These are phyloP conservation scores for Chauna torquata DNA, from an alignment of 2,113 vertebrate genomes.

Conservation along the genomic window DNA sequence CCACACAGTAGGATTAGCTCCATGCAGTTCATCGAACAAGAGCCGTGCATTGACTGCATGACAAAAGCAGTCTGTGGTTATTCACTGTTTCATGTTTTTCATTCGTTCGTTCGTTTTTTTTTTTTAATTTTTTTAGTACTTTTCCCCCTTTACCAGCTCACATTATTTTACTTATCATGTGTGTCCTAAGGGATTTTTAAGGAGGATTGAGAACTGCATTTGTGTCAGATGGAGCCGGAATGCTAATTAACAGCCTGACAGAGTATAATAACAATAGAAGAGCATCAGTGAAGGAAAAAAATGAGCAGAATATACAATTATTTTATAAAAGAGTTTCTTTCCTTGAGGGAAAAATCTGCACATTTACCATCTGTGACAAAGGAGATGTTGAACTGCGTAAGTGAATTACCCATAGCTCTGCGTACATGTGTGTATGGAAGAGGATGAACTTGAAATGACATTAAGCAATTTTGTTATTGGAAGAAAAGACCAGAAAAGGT, in stretches of 20 bases:
- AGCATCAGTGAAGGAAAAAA: constrained; percentile 65
- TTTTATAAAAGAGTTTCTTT: constrained; percentile 74
- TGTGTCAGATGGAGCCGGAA: constrained; percentile 61
- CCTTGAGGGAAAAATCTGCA: constrained; percentile 72
- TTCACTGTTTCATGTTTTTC: background rate
- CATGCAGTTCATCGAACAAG: background rate
- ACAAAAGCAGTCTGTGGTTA: constrained; percentile 13
- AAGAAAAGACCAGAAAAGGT: constrained; percentile 52
- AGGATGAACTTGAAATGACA: constrained; percentile 75
- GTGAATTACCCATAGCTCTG: constrained; percentile 64
- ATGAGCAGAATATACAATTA: constrained; percentile 74
- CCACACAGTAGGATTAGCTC: background rate
- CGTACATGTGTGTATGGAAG: constrained; percentile 49
- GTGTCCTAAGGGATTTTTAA: constrained; percentile 60
- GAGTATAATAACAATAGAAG: constrained; percentile 70
- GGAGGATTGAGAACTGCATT: constrained; percentile 56
- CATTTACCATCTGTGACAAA: constrained; percentile 75
- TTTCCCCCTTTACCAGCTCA: background rate
- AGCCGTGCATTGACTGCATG: background rate
- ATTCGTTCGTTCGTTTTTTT: background rate
- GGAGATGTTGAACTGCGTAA: constrained; percentile 64
- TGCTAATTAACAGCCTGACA: constrained; percentile 75
- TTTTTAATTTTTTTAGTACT: background rate
- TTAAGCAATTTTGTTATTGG: constrained; percentile 71
- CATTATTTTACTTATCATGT: constrained; percentile 38